phyloP scores from a whole-genome alignment of 1,140 invertebrate species.

The Tetragnatha versicolor region DNA sequence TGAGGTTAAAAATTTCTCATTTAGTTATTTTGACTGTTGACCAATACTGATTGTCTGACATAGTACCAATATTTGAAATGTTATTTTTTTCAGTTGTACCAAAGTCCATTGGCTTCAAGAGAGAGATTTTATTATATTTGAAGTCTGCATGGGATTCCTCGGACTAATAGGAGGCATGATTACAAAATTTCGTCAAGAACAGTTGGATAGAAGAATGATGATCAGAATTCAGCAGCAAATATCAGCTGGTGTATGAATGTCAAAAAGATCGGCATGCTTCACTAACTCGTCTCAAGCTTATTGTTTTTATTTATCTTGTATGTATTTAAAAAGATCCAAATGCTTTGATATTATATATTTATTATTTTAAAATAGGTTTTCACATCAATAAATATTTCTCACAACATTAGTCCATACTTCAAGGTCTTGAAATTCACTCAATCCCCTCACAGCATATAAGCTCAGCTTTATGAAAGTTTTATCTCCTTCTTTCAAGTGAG shows the following conservation, averaged over 20 bases:
- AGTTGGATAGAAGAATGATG: constrained; percentile 69
- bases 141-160: constrained; percentile 74
- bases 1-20: not conserved
- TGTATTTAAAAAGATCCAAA: no score
- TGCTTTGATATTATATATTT: no score
- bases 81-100: constrained; percentile 60
- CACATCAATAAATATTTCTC: constrained; percentile 15
- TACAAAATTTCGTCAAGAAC: constrained; percentile 69
- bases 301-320: no score
- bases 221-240: constrained; percentile 71
- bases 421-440: constrained; percentile 21
- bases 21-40: not conserved
- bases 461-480: constrained; percentile 30
- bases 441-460: constrained; percentile 16
- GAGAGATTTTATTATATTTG: constrained; percentile 83
- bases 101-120: constrained; percentile 62
- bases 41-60: not conserved
- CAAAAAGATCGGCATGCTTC: no score
- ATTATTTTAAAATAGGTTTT: constrained; percentile 7
- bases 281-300: no score
- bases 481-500: constrained; percentile 18
- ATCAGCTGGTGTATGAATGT: constrained; percentile 63
- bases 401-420: constrained; percentile 40
- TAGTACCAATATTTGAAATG: not conserved
- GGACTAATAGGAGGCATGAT: constrained; percentile 71